Base-by-base conservation (phyloP, 2,888 invertebrate genomes). In the Fragum whitleyi region DNA sequence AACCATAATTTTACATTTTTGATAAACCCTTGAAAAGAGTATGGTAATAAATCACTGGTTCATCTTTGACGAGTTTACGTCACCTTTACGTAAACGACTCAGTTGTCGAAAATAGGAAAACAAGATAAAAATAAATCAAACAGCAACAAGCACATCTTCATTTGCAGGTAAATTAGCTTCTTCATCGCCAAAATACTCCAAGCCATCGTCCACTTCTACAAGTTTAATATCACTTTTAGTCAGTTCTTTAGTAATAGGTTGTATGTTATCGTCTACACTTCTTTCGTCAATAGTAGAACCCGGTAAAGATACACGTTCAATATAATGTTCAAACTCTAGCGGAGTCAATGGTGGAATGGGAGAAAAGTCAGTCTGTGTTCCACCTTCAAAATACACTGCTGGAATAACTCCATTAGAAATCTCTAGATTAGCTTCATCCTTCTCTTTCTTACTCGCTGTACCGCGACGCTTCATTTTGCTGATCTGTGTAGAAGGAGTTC, bases 351-450 rank as follows among this genome's bases (percentile, higher is more conserved):
- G 59, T 7, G 83, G 83, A n/a, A 83, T 74, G 6, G 85, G 85
- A 5, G 85, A 85, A 51, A 85, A 85, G n/a, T 85, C 85, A 16
- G 85, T 85, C 32, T 85, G 85, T 28, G 85, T 85, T 2, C 79
- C 77, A n/a, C 77, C 85, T 68, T 85, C 85, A 51, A 85, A 82
- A 47, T 69, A 85, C 28, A 39, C 55, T 2, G 57, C 55, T 28
- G 75, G 23, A 19, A 71, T 55, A 42, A 61, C 11, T 21, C 57
- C 72, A 42, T 67, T 55, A 3, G 72, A 51, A n/a, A 62, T 23
- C 21, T 68, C 29, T 21, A 21, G 23, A 32, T 79, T 73, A 7
- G 59, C 26, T 16, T 71, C 76, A 16, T 81, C 51, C 42, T 81
- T 84, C 16, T 69, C 68, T 14, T 47, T 47, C 57, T 80, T 79